Evolutionary conservation across 2,797 vertebrate genomes (phyloP), one percentile per base, ranked within the genome.

Genomic region (Diceros bicornis): DNA sequence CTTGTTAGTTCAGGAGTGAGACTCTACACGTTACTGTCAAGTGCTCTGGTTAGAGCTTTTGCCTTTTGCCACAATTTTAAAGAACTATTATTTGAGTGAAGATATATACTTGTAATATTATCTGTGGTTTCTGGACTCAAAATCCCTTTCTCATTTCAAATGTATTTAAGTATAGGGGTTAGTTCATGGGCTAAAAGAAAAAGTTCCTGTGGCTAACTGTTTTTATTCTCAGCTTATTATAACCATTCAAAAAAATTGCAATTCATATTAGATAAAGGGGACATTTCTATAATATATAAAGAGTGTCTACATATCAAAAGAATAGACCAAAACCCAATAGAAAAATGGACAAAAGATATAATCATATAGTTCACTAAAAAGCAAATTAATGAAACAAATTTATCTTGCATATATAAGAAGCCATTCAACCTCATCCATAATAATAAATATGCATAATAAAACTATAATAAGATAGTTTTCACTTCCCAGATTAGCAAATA

Each of bases 1-100:
- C 66, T 32, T 87, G 23, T 95, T 94, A 87, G 66, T 74, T 96
- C n/a, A 93, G 34, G 27, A 87, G 14, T 89, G 27, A 95, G 90
- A 64, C 69, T 85, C 71, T 88, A 12, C 13, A 27, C 4, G 7
- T 78, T 81, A 64, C 37, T 71, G 7, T 79, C 84, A 57, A 88
- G 57, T 62, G 68, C 57, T 91, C 27, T 92, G 12, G n/a, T 81
- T 78, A 79, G 79, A 93, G 18, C 20, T 64, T 95, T 74, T 62
- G 18, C 13, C 41, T 90, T 71, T 93, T 75, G 66, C 50, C 71
- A 64, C 6, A 62, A 21, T 57, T 92, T 96, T 90, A 93, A 57
- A 93, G 59, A 41, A 81, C 37, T 88, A 25, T 61, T 59, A 13
- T 91, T 97, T 78, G 32, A 41, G 84, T 89, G 27, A 34, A 72